Evolutionary conservation across 1,140 invertebrate genomes (phyloP).

Genomic region (Drosophila insularis): DNA sequence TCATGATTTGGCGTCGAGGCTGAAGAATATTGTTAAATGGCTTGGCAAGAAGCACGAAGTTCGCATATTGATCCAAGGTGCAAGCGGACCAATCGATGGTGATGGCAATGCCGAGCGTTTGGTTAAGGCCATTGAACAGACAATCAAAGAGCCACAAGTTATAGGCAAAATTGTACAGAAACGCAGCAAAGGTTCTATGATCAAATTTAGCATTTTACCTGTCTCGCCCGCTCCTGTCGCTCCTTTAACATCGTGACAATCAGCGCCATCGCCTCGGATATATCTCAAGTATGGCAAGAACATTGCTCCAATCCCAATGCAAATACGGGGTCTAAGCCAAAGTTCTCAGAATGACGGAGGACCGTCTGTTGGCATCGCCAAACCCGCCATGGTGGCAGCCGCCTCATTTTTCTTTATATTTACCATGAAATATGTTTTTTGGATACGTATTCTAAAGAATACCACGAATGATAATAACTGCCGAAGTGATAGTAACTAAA

Average conservation of each 20-base stretch:
- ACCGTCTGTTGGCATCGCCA: not conserved
- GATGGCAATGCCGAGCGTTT: constrained; percentile 83
- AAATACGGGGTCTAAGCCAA: not conserved
- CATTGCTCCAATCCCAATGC: not conserved
- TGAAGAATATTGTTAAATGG: constrained; percentile 86
- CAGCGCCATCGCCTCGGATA: constrained; percentile 37
- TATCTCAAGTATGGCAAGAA: not conserved
- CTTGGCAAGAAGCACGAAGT: constrained; percentile 86
- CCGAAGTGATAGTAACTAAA: not conserved
- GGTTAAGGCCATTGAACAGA: constrained; percentile 83
- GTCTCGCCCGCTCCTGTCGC: not conserved
- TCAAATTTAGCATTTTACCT: constrained; percentile 85
- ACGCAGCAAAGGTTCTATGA: constrained; percentile 83
- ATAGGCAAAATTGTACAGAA: constrained; percentile 84
- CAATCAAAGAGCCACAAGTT: constrained; percentile 83
- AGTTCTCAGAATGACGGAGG: not conserved
- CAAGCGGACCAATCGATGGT: constrained; percentile 69
- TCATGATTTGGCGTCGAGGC: constrained; percentile 85
- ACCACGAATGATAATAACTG: not conserved
- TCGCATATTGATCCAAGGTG: constrained; percentile 84
- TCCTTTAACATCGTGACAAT: constrained; percentile 63
- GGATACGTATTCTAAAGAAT: constrained; percentile 26
- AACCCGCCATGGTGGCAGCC: not conserved
- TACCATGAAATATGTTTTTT: constrained; percentile 41
- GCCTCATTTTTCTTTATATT: constrained; percentile 39